phyloP scores from a whole-genome alignment of 1,140 invertebrate species.

The Maconellicoccus hirsutus region DNA sequence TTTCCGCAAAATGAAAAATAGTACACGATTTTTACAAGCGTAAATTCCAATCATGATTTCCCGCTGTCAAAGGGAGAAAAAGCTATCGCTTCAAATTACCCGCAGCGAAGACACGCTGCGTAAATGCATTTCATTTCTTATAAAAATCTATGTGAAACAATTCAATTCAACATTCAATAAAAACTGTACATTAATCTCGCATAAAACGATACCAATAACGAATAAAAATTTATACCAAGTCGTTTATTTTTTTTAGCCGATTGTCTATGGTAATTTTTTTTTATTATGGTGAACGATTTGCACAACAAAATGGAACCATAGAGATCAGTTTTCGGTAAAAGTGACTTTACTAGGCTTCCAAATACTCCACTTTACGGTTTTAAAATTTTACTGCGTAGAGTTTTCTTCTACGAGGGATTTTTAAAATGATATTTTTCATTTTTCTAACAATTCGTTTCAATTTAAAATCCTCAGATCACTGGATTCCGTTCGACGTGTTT shows the following conservation, averaged over 20 bases:
- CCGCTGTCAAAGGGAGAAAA: background rate
- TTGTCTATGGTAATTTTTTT: background rate
- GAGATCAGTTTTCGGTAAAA: background rate
- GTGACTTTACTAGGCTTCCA: background rate
- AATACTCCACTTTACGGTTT: too few relatives aligned
- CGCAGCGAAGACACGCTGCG: constrained; percentile 15
- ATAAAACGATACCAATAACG: background rate
- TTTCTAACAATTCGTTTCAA: too few relatives aligned
- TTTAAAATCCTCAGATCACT: too few relatives aligned
- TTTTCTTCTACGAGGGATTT: too few relatives aligned
- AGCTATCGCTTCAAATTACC: background rate
- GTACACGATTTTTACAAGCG: background rate
- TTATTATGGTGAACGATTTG: background rate
- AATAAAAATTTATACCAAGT: constrained; percentile 13
- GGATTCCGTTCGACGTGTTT: too few relatives aligned
- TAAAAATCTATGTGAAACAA: constrained; percentile 14
- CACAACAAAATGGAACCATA: background rate
- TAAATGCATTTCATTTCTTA: constrained; percentile 13
- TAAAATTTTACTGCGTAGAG: too few relatives aligned
- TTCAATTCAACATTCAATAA: constrained; percentile 11
- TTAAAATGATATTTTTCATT: too few relatives aligned
- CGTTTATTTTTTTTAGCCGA: background rate
- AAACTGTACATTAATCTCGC: constrained; percentile 17
- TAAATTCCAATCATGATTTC: background rate
- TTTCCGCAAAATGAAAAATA: background rate